Evolutionary conservation across 2,113 vertebrate species (phyloP).

Genomic region (Smithornis capensis): DNA sequence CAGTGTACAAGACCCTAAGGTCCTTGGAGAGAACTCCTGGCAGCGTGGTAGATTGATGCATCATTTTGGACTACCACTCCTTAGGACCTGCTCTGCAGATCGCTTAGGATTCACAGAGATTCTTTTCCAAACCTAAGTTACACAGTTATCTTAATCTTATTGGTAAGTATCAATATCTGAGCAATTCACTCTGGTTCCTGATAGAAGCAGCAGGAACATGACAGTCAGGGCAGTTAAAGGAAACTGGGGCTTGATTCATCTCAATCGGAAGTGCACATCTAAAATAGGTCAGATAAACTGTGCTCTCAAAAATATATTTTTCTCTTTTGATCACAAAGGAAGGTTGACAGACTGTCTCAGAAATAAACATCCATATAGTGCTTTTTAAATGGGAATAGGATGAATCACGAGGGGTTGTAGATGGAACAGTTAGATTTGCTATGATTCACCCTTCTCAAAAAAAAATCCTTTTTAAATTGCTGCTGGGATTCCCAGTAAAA

Average conservation of each 20-base stretch:
- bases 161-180: neutral
- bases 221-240: neutral
- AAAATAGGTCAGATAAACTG: neutral
- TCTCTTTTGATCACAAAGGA: neutral
- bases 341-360: neutral
- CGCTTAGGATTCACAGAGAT: neutral
- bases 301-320: neutral
- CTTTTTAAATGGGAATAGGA: neutral
- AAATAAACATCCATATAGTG: neutral
- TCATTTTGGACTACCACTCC: neutral
- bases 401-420: neutral
- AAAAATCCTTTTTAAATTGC: neutral
- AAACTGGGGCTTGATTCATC: neutral
- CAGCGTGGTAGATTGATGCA: neutral
- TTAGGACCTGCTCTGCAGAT: neutral
- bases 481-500: neutral
- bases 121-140: neutral
- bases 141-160: neutral
- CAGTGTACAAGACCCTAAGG: neutral
- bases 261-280: neutral
- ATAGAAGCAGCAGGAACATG: neutral
- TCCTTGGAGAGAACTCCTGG: neutral
- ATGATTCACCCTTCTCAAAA: neutral
- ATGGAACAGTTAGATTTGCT: neutral
- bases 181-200: neutral